Conservation (phyloP, 1,140 invertebrate genomes). For the Drosophila albomicans region DNA sequence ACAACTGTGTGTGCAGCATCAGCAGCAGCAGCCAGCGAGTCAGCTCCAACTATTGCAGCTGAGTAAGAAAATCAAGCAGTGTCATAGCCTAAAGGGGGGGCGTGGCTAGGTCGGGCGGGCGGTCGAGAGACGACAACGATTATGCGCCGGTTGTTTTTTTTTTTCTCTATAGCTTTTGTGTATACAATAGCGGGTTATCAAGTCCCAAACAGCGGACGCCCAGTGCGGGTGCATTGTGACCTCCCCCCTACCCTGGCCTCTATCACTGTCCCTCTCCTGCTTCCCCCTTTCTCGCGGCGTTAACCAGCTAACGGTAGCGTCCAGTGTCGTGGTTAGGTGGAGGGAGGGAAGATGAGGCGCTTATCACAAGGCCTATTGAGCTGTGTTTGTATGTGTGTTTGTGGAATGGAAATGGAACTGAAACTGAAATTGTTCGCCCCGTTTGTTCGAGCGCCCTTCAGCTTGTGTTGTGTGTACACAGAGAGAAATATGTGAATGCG, state of each 20-base stretch:
- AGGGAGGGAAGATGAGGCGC: slow-evolving; percentile 13
- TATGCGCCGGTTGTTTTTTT: slow-evolving; percentile 55
- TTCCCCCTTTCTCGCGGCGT: background rate
- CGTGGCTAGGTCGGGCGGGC: background rate
- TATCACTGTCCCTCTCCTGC: no score
- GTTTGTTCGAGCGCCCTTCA: slow-evolving; percentile 13
- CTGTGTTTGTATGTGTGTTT: slow-evolving; percentile 27
- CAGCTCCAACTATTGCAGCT: slow-evolving; percentile 18
- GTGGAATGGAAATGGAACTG: slow-evolving; percentile 46
- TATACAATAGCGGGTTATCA: slow-evolving; percentile 81
- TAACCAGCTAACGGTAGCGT: slow-evolving; percentile 4
- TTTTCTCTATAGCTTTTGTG: slow-evolving; percentile 66
- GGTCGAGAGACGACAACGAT: slow-evolving; percentile 46
- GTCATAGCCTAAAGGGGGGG: background rate
- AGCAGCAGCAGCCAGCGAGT: background rate
- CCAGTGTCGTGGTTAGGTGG: background rate
- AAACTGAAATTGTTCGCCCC: slow-evolving; percentile 3
- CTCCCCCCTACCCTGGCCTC: background rate
- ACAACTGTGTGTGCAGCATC: slow-evolving; percentile 17
- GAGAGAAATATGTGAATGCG: no score
- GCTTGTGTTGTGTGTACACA: slow-evolving; percentile 5
- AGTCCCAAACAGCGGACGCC: slow-evolving; percentile 67
- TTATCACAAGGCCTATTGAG: slow-evolving; percentile 59
- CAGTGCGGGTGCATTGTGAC: slow-evolving; percentile 51
- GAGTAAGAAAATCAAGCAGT: slow-evolving; percentile 36